Percentiles rank a stretch among this genome's conserved stretches.
These are phyloP conservation scores for Idaea straminata DNA, from an alignment of 2,888 invertebrate genomes.

Conservation along the genomic window DNA sequence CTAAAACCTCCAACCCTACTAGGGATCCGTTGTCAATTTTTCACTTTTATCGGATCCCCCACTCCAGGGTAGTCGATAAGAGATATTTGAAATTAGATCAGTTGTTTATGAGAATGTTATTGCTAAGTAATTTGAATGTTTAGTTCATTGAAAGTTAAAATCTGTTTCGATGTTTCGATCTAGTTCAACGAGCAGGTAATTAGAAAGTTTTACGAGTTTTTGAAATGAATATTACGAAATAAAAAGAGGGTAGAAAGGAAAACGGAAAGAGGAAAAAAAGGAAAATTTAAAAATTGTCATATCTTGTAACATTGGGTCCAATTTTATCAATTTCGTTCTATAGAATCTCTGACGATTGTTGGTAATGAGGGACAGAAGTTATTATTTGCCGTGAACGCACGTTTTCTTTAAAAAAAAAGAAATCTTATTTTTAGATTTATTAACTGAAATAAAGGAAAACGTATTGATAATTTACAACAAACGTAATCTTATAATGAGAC, in stretches of 20 bases:
- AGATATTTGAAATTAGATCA: no score
- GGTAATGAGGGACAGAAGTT: background rate
- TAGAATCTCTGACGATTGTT: background rate
- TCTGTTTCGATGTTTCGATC: slow-evolving; percentile 14
- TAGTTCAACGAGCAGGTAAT: background rate
- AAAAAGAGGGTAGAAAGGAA: background rate
- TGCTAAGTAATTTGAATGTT: no score
- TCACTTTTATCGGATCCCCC: no score
- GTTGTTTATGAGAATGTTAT: no score
- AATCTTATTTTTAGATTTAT: background rate
- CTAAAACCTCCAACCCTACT: no score
- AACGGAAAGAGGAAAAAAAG: background rate
- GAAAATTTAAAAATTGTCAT: background rate
- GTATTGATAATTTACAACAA: background rate
- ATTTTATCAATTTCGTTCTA: slow-evolving; percentile 1
- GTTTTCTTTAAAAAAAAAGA: background rate
- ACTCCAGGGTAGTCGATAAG: no score
- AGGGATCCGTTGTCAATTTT: no score
- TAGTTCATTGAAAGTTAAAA: background rate
- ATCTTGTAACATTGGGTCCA: background rate
- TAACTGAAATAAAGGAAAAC: background rate
- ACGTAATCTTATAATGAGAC: no score
- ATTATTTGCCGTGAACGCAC: background rate
- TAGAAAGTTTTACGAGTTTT: background rate
- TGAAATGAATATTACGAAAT: background rate